Evolutionary conservation across 2,797 vertebrate genomes (phyloP), one percentile per base, ranked within the genome.

Genomic region (Esox lucius): DNA sequence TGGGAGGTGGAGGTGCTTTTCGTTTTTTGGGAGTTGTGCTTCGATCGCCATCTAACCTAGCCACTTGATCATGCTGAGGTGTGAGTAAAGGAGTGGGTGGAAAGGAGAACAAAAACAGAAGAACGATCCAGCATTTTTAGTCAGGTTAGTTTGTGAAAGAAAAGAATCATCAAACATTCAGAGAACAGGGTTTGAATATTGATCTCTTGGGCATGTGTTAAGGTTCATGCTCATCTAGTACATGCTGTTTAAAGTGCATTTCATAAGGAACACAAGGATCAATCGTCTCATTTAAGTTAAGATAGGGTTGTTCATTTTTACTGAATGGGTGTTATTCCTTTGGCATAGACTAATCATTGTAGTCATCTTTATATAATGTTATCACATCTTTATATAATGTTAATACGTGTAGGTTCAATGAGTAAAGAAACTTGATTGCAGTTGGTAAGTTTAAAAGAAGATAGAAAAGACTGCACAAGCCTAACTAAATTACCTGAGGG

Each of bases 11-110:
- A 92, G 98, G 98, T 91, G 98, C 98, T 97, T 97, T 99, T 95
- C 97, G 94, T 94, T 99, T 99, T 98, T 99, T 99, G 90, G 97
- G 96, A 92, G 97, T 98, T 95, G 96, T 95, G 95, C 96, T 98
- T 96, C 96, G 95, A 91, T 98, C 97, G 93, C 96, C 96, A 91
- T 91, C 96, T 96, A 97, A 90, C 94, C 95, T 98, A 98, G 94
- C 95, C 93, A 94, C 94, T 94, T 96, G 96, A 92, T 97, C 97
- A 97, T 97, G 97, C 97, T 98, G 94, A 91, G 93, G 77, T 86
- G 84, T 72, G 86, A 87, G 89, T 80, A 78, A 73, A 77, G 79
- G 78, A 87, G 74, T 81, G 33, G 31, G 24, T 19, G 53, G 22
- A 33, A 35, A 49, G 49, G 68, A 31, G 17, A 26, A 56, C 13